Evolutionary conservation across 2,797 vertebrate species (phyloP), one percentile per base, ranked within the genome.

Genomic region (Acanthurus lineatus): DNA sequence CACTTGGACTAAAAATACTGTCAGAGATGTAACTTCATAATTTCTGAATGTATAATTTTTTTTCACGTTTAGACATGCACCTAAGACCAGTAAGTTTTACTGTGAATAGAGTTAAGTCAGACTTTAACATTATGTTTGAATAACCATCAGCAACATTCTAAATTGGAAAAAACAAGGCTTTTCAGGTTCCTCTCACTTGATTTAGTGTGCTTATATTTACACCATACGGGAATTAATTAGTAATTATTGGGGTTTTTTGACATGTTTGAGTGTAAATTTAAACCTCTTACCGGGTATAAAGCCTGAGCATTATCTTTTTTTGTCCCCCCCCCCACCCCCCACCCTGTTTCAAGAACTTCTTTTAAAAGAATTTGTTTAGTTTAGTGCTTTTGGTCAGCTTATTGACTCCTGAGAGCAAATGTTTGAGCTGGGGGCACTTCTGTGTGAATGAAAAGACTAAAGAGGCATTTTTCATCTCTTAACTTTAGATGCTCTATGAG

Each of bases 11-110:
- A 64, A 69, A 40, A 62, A 70, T 12, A 69, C 51, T 74, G 44
- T 52, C 48, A 89, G 48, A 77, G 25, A n/a, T 52, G 10, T 40
- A 10, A 8, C 40, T 40, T 40, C 10, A 40, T 40, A 19, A 49
- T 61, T 67, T 79, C 22, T 28, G 62, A 35, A 22, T 69, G 45
- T 68, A 17, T 52, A 19, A 72, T 70, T 69, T 4, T 16, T 68
- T 54, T 61, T 38, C 48, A 71, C 60, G 57, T 57, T 65, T n/a
- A 84, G 79, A 77, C 86, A 92, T 90, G 86, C 90, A 92, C 54
- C 73, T 83, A 65, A 71, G 32, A 77, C 42, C 32, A 64, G 28
- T 8, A 25, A 14, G 19, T 53, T 56, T 40, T 72, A 72, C 19
- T 70, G 44, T 69, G 11, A 66, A 70, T 61, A 60, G 1, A 63